phyloP scores from a whole-genome alignment of 1,140 invertebrate genomes.

The Camponotus vicinus region DNA sequence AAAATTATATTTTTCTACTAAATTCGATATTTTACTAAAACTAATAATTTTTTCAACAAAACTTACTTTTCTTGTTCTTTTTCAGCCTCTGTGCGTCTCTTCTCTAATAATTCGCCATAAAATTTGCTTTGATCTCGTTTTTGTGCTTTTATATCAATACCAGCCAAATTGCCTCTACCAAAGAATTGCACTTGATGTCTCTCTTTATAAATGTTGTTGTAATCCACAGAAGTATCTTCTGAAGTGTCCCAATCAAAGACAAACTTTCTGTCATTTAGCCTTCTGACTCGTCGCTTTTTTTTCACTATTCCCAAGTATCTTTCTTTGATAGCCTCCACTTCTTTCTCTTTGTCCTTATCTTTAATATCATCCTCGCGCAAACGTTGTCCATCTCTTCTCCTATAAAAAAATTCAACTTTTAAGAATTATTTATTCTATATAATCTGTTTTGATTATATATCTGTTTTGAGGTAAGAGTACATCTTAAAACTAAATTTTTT shows the following conservation, averaged over 20 bases:
- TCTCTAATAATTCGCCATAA: constrained; percentile 98
- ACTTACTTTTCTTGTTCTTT: constrained; percentile 97
- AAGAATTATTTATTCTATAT: background rate
- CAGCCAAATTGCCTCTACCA: constrained; percentile 98
- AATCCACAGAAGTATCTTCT: constrained; percentile 99
- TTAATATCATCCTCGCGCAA: constrained; percentile 87
- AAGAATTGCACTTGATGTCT: constrained; percentile 98
- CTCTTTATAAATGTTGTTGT: constrained; percentile 98
- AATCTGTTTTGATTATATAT: no score
- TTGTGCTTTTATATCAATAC: constrained; percentile 98
- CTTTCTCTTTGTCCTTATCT: constrained; percentile 96
- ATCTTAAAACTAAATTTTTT: no score
- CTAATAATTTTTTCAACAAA: background rate
- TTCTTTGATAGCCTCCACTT: constrained; percentile 97
- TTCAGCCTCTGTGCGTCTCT: constrained; percentile 97
- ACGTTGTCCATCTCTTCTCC: constrained; percentile 80
- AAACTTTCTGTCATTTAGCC: constrained; percentile 99
- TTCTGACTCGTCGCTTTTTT: constrained; percentile 96
- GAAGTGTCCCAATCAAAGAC: constrained; percentile 99
- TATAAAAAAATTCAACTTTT: constrained; percentile 44
- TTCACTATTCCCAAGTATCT: constrained; percentile 98
- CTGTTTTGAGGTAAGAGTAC: no score
- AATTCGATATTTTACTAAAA: background rate
- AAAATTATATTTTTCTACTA: no score
- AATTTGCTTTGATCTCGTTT: constrained; percentile 99